Evolutionary conservation across 2,113 vertebrate genomes (phyloP).

Genomic region (Microcebus ravelobensis): DNA sequence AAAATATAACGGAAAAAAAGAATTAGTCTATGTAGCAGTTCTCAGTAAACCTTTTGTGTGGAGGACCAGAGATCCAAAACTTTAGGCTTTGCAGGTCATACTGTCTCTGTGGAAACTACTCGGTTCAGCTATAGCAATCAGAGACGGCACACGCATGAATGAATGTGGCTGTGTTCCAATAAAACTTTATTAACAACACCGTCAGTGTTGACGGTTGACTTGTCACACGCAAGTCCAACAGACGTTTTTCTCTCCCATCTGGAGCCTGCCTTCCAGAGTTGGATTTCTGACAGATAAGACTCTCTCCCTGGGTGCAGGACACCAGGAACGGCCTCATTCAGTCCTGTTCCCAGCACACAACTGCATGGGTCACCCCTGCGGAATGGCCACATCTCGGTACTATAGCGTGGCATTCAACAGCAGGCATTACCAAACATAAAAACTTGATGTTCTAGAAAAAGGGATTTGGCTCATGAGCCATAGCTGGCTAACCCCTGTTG

Average conservation of each 20-base stretch:
- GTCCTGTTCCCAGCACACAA: background rate
- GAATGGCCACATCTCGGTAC: background rate
- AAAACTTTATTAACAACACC: background rate
- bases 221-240: background rate
- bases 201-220: fast-evolving
- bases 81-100: background rate
- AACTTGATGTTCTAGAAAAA: background rate
- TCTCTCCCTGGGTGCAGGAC: background rate
- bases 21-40: background rate
- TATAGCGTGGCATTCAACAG: background rate
- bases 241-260: background rate
- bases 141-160: background rate
- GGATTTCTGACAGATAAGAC: background rate
- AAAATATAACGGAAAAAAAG: background rate
- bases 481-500: background rate
- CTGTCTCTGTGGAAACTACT: background rate
- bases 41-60: background rate
- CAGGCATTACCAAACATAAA: background rate
- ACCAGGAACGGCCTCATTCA: background rate
- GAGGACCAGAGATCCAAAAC: background rate
- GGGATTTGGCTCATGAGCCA: background rate
- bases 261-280: background rate
- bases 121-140: background rate
- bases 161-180: background rate
- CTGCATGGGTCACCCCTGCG: fast-evolving